Evolutionary conservation across 2,888 invertebrate genomes (phyloP).

Genomic region (Drosophila nr. medialis): DNA sequence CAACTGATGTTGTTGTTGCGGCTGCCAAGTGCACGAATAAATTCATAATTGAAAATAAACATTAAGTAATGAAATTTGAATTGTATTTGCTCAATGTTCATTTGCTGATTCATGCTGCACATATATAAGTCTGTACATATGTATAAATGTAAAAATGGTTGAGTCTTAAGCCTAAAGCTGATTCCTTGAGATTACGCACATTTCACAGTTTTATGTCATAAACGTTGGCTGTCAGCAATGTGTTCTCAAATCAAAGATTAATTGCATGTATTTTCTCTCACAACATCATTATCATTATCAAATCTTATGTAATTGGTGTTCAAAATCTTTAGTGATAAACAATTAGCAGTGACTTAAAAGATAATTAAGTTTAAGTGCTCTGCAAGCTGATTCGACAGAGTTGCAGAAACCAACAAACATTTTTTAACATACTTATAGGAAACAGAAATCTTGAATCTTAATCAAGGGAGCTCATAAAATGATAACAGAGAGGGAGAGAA

Average conservation of each 20-base stretch:
- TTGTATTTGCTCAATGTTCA: conserved; percentile 32
- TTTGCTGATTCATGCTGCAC: not conserved
- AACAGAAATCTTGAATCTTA: not conserved
- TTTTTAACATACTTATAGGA: not conserved
- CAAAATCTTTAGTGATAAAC: conserved; percentile 26
- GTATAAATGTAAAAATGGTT: not conserved
- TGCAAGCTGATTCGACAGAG: conserved; percentile 26
- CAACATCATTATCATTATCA: conserved; percentile 20
- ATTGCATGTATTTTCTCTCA: conserved; percentile 10
- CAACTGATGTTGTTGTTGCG: conserved; percentile 4
- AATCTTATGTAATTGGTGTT: conserved; percentile 37
- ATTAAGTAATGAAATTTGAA: conserved; percentile 49
- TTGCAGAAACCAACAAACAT: not conserved
- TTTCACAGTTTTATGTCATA: conserved; percentile 28
- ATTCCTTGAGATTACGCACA: not conserved
- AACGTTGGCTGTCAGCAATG: conserved; percentile 30
- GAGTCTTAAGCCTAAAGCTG: not conserved
- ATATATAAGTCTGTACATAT: not conserved
- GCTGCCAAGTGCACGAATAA: conserved; percentile 47
- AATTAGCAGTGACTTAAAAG: conserved; percentile 59
- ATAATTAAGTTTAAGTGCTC: conserved; percentile 45
- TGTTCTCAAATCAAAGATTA: conserved; percentile 30
- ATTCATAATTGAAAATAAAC: conserved; percentile 74
- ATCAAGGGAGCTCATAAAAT: not conserved
- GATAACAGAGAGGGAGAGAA: not conserved